Percentiles rank a stretch among this genome's conserved stretches.
Evolutionary conservation across 2,113 vertebrate species (phyloP).

Genomic region (Lepidothrix coronata): DNA sequence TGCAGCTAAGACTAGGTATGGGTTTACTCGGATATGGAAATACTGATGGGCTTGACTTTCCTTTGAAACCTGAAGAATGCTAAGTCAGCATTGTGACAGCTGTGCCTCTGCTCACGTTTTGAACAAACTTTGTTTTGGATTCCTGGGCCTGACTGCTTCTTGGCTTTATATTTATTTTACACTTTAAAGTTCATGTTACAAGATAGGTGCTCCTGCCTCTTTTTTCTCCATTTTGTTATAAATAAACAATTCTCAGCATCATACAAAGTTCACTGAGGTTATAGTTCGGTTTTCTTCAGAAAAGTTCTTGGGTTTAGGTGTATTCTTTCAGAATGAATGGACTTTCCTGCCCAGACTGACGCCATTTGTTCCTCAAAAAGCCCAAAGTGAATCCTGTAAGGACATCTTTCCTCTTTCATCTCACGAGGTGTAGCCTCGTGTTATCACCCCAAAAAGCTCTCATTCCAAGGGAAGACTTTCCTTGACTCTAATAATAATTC

Average conservation of each 20-base stretch:
- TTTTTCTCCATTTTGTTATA: neutral
- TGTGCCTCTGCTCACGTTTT: conserved; percentile 54
- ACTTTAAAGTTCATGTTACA: conserved; percentile 31
- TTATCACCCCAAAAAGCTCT: neutral
- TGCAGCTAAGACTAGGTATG: neutral
- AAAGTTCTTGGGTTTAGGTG: neutral
- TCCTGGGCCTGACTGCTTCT: neutral
- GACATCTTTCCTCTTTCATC: neutral
- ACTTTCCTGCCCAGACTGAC: neutral
- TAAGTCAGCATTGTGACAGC: conserved; percentile 53
- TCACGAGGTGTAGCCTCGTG: neutral
- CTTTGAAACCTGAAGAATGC: conserved; percentile 48
- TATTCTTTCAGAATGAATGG: neutral
- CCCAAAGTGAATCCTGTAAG: neutral
- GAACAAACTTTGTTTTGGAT: conserved; percentile 50
- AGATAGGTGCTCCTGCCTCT: neutral
- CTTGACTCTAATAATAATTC: neutral
- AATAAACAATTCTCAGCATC: conserved; percentile 21
- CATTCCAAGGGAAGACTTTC: neutral
- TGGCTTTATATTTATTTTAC: conserved; percentile 16
- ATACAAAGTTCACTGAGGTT: neutral
- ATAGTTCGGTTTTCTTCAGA: neutral
- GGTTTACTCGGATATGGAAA: conserved; percentile 12
- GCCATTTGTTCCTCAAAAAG: neutral
- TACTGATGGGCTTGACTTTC: conserved; percentile 7